These are phyloP conservation scores for Ophioninae sp. DNA, from an alignment of 2,888 invertebrate genomes.

Conservation along the genomic window DNA sequence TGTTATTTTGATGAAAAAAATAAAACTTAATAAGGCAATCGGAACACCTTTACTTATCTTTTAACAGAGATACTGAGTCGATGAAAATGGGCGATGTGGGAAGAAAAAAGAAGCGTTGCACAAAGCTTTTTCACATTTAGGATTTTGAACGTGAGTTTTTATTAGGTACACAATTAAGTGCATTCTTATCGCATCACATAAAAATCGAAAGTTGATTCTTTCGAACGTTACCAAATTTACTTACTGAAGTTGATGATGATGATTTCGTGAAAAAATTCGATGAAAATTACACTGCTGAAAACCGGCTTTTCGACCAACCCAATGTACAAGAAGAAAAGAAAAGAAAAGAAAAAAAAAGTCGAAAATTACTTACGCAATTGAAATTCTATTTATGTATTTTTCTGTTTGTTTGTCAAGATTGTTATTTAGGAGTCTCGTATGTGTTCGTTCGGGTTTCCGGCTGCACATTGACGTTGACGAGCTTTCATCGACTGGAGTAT, in stretches of 20 bases:
- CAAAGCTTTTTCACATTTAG: background rate
- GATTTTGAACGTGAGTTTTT: too few species aligned
- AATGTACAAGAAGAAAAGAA: too few species aligned
- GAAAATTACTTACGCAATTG: background rate
- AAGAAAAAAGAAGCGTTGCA: background rate
- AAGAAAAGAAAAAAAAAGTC: too few species aligned
- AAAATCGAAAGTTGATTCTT: too few species aligned
- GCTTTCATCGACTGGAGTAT: constrained; percentile 18
- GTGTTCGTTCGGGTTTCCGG: constrained; percentile 20
- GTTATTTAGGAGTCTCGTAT: background rate
- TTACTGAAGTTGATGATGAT: too few species aligned
- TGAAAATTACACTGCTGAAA: too few species aligned
- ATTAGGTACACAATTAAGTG: too few species aligned
- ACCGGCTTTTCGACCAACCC: too few species aligned
- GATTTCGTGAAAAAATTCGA: too few species aligned
- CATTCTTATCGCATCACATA: too few species aligned
- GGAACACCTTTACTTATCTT: background rate
- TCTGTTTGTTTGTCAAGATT: background rate
- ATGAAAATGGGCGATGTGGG: background rate
- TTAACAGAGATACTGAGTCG: background rate
- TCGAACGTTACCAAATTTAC: too few species aligned
- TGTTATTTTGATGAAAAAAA: background rate
- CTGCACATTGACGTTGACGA: constrained; percentile 22
- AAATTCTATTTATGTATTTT: background rate
- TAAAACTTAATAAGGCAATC: background rate